These are phyloP conservation scores for Heterohyrax brucei DNA, from an alignment of 2,797 vertebrate genomes.

Conservation along the genomic window DNA sequence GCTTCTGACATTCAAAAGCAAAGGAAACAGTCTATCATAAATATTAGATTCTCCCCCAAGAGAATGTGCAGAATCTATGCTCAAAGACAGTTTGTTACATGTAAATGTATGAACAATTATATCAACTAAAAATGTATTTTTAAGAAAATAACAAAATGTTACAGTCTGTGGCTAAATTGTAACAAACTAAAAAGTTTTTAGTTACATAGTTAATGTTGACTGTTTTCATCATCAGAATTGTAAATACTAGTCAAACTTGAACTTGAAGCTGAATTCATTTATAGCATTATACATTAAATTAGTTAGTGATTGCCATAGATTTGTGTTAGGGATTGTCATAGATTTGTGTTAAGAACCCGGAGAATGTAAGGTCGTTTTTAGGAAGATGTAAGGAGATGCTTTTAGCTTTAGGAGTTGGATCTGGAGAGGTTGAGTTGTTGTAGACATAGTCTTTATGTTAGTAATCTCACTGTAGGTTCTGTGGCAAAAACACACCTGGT, in stretches of 20 bases:
- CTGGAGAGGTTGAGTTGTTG: neutral
- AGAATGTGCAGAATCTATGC: neutral
- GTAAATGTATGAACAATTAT: constrained; percentile 69
- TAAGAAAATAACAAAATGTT: neutral
- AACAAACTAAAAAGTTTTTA: constrained; percentile 11
- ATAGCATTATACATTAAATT: constrained; percentile 43
- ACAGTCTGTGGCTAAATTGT: neutral
- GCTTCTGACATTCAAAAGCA: constrained; percentile 71
- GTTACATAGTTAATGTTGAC: neutral
- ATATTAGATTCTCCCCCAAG: neutral
- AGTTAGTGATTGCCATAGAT: neutral
- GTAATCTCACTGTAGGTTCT: neutral
- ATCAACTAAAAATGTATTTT: constrained; percentile 67
- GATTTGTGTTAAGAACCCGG: constrained; percentile 28
- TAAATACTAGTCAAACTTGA: constrained; percentile 43
- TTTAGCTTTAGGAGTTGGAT: neutral
- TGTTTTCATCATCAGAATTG: constrained; percentile 44
- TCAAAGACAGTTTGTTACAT: constrained; percentile 28
- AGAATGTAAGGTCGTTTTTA: constrained; percentile 28
- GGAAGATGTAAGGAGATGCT: neutral
- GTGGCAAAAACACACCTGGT: neutral
- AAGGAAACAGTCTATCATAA: constrained; percentile 64
- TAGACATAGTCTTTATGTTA: neutral
- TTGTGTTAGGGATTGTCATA: constrained; percentile 43
- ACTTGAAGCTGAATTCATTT: constrained; percentile 37